Conservation (phyloP, 2,113 vertebrate genomes). For the Menura novaehollandiae region DNA sequence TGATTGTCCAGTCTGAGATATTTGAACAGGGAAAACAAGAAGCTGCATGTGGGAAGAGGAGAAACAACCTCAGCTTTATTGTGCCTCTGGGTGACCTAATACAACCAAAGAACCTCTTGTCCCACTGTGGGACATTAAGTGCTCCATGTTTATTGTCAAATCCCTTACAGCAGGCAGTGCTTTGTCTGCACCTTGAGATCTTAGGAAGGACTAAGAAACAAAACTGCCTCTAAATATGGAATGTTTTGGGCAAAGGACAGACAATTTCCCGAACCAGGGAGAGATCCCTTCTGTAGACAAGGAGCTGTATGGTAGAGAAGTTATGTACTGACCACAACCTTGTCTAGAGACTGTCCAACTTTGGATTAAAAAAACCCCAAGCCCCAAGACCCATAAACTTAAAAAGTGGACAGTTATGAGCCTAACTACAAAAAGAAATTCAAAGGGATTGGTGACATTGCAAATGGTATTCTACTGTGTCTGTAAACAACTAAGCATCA, state of each 20-base stretch:
- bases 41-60: background rate
- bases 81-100: background rate
- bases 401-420: background rate
- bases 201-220: background rate
- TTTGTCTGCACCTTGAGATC: background rate
- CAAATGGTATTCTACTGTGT: background rate
- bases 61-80: background rate
- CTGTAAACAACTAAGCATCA: background rate
- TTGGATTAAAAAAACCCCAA: background rate
- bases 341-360: background rate
- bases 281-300: background rate
- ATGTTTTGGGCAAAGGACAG: background rate
- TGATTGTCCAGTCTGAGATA: background rate
- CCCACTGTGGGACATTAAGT: accelerated
- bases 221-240: background rate
- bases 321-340: background rate
- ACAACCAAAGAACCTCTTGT: background rate
- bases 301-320: background rate
- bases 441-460: background rate
- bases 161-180: accelerated
- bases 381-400: background rate
- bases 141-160: background rate
- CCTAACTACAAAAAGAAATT: background rate
- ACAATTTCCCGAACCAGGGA: background rate
- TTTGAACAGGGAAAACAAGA: background rate